Percentiles rank a stretch among this genome's conserved stretches.
Conservation (phyloP, 2,797 vertebrate genomes). For the Typhlichthys subterraneus region DNA sequence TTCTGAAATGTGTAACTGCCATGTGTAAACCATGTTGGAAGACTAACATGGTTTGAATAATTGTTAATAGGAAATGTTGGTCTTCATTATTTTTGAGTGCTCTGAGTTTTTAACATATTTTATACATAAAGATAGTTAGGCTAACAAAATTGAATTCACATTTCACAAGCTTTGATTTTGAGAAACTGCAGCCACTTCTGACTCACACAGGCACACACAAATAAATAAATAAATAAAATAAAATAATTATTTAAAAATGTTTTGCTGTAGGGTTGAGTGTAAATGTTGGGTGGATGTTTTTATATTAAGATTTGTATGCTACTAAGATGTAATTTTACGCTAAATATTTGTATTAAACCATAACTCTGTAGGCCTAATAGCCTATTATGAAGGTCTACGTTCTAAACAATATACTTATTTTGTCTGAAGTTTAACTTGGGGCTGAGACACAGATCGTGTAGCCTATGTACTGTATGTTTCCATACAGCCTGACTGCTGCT, state of each 20-base stretch:
- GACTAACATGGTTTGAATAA: background rate
- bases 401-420: constrained; percentile 8
- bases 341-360: too few species aligned
- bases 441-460: constrained; percentile 62
- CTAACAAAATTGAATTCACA: too few species aligned
- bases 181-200: constrained; percentile 23
- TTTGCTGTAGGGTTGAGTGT: too few species aligned
- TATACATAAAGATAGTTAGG: background rate
- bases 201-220: constrained; percentile 5
- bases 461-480: constrained; percentile 59
- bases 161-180: constrained; percentile 8
- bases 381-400: too few species aligned
- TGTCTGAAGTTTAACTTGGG: constrained; percentile 28
- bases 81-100: background rate
- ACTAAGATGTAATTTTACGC: too few species aligned
- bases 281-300: too few species aligned
- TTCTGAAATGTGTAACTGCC: constrained; percentile 1
- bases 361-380: too few species aligned
- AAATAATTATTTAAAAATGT: too few species aligned
- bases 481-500: constrained; percentile 58
- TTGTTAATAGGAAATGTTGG: background rate
- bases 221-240: too few species aligned
- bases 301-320: too few species aligned
- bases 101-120: background rate
- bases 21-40: background rate